Evolutionary conservation across 2,888 invertebrate species (phyloP), one percentile per base, ranked within the genome.

Genomic region (Bugula neritina): DNA sequence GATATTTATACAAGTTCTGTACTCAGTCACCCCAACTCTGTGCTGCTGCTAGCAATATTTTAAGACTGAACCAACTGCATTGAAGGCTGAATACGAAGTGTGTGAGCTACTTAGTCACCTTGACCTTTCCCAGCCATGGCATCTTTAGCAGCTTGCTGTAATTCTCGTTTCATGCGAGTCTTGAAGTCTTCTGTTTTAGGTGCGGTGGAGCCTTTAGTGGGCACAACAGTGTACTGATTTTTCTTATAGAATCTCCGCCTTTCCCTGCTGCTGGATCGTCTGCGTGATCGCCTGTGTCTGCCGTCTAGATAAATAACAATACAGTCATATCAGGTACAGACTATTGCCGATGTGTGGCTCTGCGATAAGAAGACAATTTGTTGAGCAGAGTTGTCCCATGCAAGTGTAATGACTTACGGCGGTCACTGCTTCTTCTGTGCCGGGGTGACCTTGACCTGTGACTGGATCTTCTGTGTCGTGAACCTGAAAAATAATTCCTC

Each of bases 61-160:
- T n/a, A n/a, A n/a, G n/a, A n/a, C n/a, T n/a, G n/a, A n/a, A n/a
- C n/a, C n/a, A n/a, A n/a, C n/a, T n/a, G n/a, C n/a, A n/a, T n/a
- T n/a, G n/a, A n/a, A n/a, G n/a, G n/a, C n/a, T n/a, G n/a, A n/a
- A n/a, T n/a, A n/a, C n/a, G n/a, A n/a, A n/a, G n/a, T n/a, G n/a
- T n/a, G n/a, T n/a, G n/a, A n/a, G n/a, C 43, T 43, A 10, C 5
- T 43, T 43, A 43, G 10, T 29, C 27, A 63, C 63, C 63, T 63
- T 63, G 63, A 31, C 63, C 43, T 29, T 70, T 70, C 13, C 70
- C 70, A 27, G 43, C 70, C 54, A 70, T 43, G 10, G 70, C 70
- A 70, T 70, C 70, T 54, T 43, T 70, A 31, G 70, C 70, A 13
- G 70, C 70, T 54, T 70, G 43, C 52, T 70, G 70, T 29, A 70